phyloP scores from a whole-genome alignment of 2,888 invertebrate species.

The Drosophila phalerata region DNA sequence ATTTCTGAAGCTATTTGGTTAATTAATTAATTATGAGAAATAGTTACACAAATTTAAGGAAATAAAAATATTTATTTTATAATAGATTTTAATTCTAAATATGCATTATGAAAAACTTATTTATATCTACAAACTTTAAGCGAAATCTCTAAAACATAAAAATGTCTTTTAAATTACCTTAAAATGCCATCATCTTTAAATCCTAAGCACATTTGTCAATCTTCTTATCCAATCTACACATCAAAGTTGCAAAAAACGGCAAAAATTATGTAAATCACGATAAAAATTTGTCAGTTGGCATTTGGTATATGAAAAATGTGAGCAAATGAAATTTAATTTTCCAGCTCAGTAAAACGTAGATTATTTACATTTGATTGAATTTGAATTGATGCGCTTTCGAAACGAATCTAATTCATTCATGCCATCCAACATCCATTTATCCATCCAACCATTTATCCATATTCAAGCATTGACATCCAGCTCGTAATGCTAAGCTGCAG shows the following conservation, averaged over 20 bases:
- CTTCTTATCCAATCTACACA: slow-evolving; percentile 1
- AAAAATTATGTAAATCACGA: slow-evolving; percentile 33
- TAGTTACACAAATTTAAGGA: too few species aligned
- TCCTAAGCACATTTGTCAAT: background rate
- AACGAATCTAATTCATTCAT: slow-evolving; percentile 45
- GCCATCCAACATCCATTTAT: slow-evolving; percentile 10
- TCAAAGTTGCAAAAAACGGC: background rate
- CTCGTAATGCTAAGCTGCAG: slow-evolving; percentile 38
- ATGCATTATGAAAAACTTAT: too few species aligned
- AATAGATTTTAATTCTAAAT: too few species aligned
- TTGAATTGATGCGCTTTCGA: slow-evolving; percentile 51
- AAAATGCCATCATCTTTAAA: background rate
- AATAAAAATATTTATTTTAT: too few species aligned
- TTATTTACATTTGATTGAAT: slow-evolving; percentile 67
- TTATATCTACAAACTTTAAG: too few species aligned
- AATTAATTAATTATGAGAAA: background rate
- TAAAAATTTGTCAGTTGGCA: slow-evolving; percentile 12
- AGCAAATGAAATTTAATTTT: slow-evolving; percentile 53
- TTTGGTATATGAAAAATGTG: slow-evolving; percentile 24
- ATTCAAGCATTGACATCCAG: slow-evolving; percentile 22
- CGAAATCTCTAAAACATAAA: background rate
- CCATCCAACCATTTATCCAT: slow-evolving; percentile 21
- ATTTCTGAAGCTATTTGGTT: background rate
- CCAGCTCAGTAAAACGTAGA: slow-evolving; percentile 46
- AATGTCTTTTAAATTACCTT: background rate